These are phyloP conservation scores for Heliconius nattereri DNA, from an alignment of 1,140 invertebrate species.

Conservation along the genomic window DNA sequence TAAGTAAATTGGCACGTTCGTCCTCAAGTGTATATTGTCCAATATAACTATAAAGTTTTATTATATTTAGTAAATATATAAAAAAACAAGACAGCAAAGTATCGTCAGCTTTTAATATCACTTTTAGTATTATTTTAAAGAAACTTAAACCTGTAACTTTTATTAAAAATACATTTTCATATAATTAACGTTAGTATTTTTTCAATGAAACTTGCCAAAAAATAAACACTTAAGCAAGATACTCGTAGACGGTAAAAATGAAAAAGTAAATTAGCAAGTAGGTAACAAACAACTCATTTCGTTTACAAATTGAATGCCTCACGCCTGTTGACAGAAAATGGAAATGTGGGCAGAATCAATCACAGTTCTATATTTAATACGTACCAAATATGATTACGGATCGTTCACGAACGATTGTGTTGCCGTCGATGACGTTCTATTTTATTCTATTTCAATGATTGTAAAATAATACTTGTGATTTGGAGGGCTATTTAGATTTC, in stretches of 20 bases:
- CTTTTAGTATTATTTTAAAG: neutral
- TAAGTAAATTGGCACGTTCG: conserved; percentile 16
- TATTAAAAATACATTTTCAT: too few species aligned
- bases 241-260: neutral
- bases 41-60: neutral
- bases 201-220: neutral
- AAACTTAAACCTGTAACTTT: too few species aligned
- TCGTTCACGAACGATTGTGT: neutral
- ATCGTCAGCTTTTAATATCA: neutral
- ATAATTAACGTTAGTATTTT: too few species aligned
- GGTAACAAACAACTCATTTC: conserved; percentile 1
- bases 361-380: conserved; percentile 13
- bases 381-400: neutral
- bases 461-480: neutral
- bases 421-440: neutral
- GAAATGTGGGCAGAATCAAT: neutral
- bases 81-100: neutral
- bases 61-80: neutral
- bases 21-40: neutral
- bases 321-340: conserved; percentile 3
- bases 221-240: neutral
- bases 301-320: conserved; percentile 1
- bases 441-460: neutral
- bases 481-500: neutral
- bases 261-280: conserved; percentile 13